phyloP scores from a whole-genome alignment of 2,113 vertebrate species.

The Nothocercus nigrocapillus region DNA sequence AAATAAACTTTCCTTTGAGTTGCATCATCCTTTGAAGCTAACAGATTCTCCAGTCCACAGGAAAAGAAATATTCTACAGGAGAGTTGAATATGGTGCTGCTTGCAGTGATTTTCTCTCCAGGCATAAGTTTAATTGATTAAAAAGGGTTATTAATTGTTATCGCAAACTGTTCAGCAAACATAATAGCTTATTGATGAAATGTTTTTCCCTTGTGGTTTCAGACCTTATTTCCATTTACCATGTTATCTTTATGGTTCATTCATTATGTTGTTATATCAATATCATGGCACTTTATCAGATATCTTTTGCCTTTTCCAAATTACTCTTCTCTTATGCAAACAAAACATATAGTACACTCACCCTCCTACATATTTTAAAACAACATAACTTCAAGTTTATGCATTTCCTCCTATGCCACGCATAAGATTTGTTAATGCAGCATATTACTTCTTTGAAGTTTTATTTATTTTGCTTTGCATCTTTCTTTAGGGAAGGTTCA shows the following conservation, averaged over 20 bases:
- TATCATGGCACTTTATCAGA: neutral
- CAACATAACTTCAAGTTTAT: neutral
- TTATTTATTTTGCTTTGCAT: neutral
- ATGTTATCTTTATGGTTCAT: neutral
- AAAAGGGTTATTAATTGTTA: constrained; percentile 36
- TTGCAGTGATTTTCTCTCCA: neutral
- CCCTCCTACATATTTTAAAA: neutral
- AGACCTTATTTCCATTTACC: neutral
- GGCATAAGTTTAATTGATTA: constrained; percentile 16
- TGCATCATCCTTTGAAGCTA: neutral
- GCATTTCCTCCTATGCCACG: neutral
- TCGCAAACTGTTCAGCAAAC: neutral
- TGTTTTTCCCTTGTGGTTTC: neutral
- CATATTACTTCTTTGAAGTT: neutral
- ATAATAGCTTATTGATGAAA: neutral
- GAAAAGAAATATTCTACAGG: neutral
- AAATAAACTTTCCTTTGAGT: neutral
- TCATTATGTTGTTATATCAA: constrained; percentile 11
- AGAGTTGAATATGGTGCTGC: neutral
- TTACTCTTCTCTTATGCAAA: neutral
- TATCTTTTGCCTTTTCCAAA: neutral
- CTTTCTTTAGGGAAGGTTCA: neutral
- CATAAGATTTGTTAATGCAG: neutral
- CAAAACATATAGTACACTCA: neutral
- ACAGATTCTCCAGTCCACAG: neutral